A percentile compares a stretch with the other conserved stretches of the same genome.
phyloP scores from a whole-genome alignment of 92 coral and sea anemone species.

The Siderastrea siderea region DNA sequence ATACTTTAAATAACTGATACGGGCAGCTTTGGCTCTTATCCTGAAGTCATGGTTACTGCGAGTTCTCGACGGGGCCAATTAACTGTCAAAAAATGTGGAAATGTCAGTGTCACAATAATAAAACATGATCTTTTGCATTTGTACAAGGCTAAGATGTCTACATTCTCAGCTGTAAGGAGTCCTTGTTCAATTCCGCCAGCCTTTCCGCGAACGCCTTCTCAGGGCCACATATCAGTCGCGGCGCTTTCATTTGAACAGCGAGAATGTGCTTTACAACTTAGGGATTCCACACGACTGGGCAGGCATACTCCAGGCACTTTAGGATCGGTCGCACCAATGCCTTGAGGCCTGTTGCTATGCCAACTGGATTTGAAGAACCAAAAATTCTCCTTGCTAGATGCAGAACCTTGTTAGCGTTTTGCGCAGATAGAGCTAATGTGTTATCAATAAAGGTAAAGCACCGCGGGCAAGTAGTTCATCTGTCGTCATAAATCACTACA shows the following conservation, averaged over 20 bases:
- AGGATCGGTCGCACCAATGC: background rate
- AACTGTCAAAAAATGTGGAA: background rate
- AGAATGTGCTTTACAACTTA: constrained; percentile 5
- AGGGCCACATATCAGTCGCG: constrained; percentile 49
- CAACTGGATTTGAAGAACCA: too few species aligned
- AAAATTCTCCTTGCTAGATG: too few species aligned
- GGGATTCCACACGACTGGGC: constrained; percentile 5
- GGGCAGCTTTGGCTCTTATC: constrained; percentile 40
- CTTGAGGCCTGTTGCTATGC: too few species aligned
- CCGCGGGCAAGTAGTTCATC: too few species aligned
- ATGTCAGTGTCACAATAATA: constrained; percentile 58
- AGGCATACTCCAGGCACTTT: background rate
- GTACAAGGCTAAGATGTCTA: constrained; percentile 61
- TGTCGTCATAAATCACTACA: too few species aligned
- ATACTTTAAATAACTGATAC: constrained; percentile 35
- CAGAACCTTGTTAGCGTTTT: too few species aligned
- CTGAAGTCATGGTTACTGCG: background rate
- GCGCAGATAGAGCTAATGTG: too few species aligned
- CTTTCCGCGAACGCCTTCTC: constrained; percentile 34
- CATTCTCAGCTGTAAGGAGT: constrained; percentile 42
- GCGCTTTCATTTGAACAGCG: constrained; percentile 47
- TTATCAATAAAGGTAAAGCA: too few species aligned
- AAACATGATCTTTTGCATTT: constrained; percentile 41
- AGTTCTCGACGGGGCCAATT: too few species aligned
- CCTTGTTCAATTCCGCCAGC: constrained; percentile 24